Percentiles rank a stretch among this genome's conserved stretches.
These are phyloP conservation scores for Neodiprion virginianus DNA, from an alignment of 1,140 invertebrate genomes.

Conservation along the genomic window DNA sequence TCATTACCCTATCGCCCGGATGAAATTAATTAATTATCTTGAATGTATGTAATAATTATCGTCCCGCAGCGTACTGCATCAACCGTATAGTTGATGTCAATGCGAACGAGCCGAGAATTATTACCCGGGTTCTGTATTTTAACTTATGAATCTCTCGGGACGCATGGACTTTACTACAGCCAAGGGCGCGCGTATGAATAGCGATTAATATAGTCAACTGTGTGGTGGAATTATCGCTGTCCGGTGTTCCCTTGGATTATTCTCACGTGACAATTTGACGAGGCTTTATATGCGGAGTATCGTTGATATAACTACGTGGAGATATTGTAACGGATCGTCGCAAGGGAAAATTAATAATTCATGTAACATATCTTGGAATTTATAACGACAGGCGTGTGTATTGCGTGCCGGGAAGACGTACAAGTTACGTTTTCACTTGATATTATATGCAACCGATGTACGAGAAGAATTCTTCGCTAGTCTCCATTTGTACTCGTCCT, in stretches of 20 bases:
- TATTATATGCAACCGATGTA: not conserved
- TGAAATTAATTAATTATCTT: too few relatives aligned
- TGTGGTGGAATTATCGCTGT: not conserved
- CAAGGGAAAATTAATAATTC: not conserved
- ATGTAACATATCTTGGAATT: not conserved
- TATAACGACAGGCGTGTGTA: constrained; percentile 4
- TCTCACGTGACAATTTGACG: not conserved
- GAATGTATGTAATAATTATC: too few relatives aligned
- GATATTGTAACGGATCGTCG: not conserved
- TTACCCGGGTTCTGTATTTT: too few relatives aligned
- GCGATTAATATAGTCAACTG: too few relatives aligned
- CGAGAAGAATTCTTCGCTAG: not conserved
- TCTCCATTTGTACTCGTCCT: not conserved
- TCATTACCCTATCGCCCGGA: too few relatives aligned
- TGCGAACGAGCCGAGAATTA: too few relatives aligned
- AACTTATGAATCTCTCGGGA: too few relatives aligned
- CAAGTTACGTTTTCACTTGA: not conserved
- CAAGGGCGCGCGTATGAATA: too few relatives aligned
- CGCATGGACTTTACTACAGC: too few relatives aligned
- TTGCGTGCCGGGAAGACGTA: constrained; percentile 2
- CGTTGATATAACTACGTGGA: not conserved
- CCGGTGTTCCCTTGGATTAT: not conserved
- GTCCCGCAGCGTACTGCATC: too few relatives aligned
- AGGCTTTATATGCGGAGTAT: not conserved
- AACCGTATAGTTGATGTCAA: too few relatives aligned